Conservation (phyloP, 2,888 invertebrate species). For the Melangyna quadrimaculata region DNA sequence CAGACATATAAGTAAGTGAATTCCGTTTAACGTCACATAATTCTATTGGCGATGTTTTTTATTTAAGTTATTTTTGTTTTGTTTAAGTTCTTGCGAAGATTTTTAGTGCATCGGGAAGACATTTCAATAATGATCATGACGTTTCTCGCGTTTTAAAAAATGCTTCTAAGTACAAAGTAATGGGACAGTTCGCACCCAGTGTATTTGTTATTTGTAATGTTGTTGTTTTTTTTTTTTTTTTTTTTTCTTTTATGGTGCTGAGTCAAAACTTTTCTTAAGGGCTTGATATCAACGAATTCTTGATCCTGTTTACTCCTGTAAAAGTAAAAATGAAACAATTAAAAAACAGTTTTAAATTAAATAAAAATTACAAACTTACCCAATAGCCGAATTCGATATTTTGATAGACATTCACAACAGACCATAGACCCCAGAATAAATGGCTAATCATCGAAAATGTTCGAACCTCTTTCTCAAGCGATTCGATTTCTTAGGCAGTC, state of each 20-base stretch:
- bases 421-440: constrained; percentile 97
- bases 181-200: background rate
- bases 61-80: background rate
- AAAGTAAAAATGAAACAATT: background rate
- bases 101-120: constrained; percentile 23
- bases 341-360: background rate
- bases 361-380: constrained; percentile 84
- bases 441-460: constrained; percentile 93
- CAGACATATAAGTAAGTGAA: background rate
- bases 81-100: background rate
- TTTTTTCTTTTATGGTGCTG: constrained; percentile 33
- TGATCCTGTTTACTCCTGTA: constrained; percentile 78
- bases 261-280: constrained; percentile 71
- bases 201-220: background rate
- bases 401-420: constrained; percentile 92
- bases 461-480: constrained; percentile 88
- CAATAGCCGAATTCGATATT: constrained; percentile 97
- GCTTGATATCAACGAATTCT: constrained; percentile 78
- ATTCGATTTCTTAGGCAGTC: constrained; percentile 83
- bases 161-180: constrained; percentile 49
- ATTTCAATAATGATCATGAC: constrained; percentile 16
- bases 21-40: background rate
- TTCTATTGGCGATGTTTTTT: background rate
- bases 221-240: background rate
- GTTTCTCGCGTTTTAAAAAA: constrained; percentile 12